Conservation (phyloP, 2,113 vertebrate genomes). For the Delphinus delphis region DNA sequence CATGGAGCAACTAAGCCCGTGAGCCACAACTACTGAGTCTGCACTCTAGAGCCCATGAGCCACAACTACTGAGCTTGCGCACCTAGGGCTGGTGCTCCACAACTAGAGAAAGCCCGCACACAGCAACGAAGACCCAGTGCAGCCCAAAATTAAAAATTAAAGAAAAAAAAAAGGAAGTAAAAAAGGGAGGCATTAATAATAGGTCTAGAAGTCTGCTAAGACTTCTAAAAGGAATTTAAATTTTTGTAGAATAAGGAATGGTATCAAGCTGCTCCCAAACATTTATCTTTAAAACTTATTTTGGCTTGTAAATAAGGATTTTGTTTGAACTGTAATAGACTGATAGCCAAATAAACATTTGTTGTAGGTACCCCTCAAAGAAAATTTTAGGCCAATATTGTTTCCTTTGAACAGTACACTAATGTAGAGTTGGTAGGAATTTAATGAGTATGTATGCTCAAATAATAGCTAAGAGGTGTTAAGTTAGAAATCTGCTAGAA, state of each 20-base stretch:
- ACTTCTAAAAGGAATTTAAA: not conserved
- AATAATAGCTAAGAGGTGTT: not conserved
- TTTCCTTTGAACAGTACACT: conserved; percentile 12
- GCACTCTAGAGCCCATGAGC: no score
- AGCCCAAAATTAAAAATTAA: not conserved
- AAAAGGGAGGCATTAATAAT: not conserved
- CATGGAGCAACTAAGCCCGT: no score
- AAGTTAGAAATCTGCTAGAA: not conserved
- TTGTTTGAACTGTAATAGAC: not conserved
- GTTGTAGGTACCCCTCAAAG: not conserved
- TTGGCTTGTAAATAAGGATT: not conserved
- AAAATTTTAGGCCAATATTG: not conserved
- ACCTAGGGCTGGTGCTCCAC: no score
- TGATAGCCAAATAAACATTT: not conserved
- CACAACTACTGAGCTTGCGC: no score
- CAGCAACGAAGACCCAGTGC: no score
- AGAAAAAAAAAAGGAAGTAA: not conserved
- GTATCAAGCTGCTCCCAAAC: not conserved
- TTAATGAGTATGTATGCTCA: not conserved
- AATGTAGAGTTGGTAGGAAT: conserved; percentile 21
- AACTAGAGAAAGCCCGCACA: no score
- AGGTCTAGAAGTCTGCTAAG: not conserved
- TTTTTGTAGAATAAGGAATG: conserved; percentile 2
- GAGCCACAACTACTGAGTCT: no score
- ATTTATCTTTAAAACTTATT: not conserved